Evolutionary conservation across 2,888 invertebrate genomes (phyloP).

Genomic region (Lithophane socia): DNA sequence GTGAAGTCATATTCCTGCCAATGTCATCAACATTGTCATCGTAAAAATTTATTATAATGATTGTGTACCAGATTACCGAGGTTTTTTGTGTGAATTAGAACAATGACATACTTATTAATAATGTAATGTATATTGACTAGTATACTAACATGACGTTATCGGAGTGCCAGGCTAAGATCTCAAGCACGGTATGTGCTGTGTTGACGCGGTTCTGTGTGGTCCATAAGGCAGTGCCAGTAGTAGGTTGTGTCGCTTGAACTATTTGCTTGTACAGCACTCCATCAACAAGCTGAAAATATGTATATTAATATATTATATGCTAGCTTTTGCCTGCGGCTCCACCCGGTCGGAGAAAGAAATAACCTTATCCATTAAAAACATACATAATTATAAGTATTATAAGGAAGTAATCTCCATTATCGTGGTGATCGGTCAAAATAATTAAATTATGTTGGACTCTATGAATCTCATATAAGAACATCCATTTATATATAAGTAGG

Average conservation of each 20-base stretch:
- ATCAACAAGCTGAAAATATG: constrained; percentile 85
- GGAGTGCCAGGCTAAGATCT: constrained; percentile 93
- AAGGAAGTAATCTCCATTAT: too few relatives aligned
- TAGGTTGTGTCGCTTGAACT: constrained; percentile 87
- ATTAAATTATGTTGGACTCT: not conserved
- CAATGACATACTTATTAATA: not conserved
- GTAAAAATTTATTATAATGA: not conserved
- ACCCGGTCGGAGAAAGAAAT: not conserved
- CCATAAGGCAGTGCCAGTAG: constrained; percentile 72
- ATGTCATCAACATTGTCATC: not conserved
- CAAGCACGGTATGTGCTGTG: constrained; percentile 91
- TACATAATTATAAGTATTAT: not conserved
- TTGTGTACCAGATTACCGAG: not conserved
- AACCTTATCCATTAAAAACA: not conserved
- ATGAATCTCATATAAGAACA: not conserved
- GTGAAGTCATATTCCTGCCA: not conserved
- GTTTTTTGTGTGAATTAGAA: not conserved
- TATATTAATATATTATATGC: not conserved
- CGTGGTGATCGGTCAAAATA: not conserved
- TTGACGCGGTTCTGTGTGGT: constrained; percentile 79
- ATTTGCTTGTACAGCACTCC: constrained; percentile 92
- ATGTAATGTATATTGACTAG: not conserved
- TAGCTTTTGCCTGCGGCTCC: not conserved
- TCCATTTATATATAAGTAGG: not conserved
- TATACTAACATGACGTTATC: constrained; percentile 92